Evolutionary conservation across 2,797 vertebrate genomes (phyloP), one percentile per base, ranked within the genome.

Genomic region (Lindbergichthys nudifrons): DNA sequence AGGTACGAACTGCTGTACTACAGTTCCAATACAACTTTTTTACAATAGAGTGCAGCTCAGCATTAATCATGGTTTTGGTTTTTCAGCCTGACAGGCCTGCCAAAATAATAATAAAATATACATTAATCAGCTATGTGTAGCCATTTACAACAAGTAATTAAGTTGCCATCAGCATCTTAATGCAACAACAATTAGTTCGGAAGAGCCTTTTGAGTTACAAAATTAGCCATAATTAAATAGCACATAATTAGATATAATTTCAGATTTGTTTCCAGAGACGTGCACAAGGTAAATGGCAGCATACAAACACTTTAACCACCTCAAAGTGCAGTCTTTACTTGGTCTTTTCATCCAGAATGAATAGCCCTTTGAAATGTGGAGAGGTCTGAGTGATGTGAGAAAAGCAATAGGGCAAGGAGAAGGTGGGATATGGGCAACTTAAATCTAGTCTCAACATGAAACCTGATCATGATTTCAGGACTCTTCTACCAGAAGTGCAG

Each of bases 381-480:
- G 41, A 75, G 42, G 51, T 65, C 15, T 87, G 79, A 82, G 60
- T 85, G 73, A 77, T 73, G 50, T 45, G 42, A 62, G 60, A 81
- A 79, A 57, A 73, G 65, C 32, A 48, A 54, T 36, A 56, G 65
- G 57, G 73, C 63, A 64, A 64, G 16, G 16, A 47, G 56, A 66
- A 56, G 63, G 69, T 73, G 47, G 23, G 15, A 46, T 52, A 64
- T 39, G 43, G 70, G 47, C 61, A 75, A 32, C 59, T 84, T 84
- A 86, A 81, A 88, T 91, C 81, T 77, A 67, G 71, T 87, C 70
- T 81, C 65, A 88, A 89, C 78, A 86, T 81, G 82, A 92, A 86
- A 90, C 87, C 76, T 74, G 73, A 86, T 85, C 82, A 82, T 85
- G 84, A 84, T 93, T 88, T 90, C 79, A 80, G 77, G 84, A 89